phyloP scores from a whole-genome alignment of 2,797 vertebrate genomes.

The Mallotus villosus region DNA sequence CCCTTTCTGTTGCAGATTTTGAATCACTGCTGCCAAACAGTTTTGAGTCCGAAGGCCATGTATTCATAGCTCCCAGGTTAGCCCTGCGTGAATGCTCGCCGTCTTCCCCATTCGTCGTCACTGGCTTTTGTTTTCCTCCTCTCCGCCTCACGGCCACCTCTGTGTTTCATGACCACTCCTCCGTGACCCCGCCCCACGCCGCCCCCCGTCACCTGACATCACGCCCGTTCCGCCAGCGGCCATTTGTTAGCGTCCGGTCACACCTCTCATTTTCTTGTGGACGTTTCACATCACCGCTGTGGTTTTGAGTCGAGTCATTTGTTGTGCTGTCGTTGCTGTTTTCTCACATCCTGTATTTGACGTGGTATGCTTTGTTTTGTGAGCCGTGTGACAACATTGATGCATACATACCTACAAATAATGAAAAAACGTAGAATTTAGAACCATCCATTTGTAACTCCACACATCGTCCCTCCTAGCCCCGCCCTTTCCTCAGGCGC shows the following conservation, averaged over 20 bases:
- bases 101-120: constrained; percentile 61
- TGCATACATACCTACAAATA: not conserved
- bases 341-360: constrained; percentile 10
- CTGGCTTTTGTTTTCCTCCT: constrained; percentile 44
- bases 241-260: constrained; percentile 2
- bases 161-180: not conserved
- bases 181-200: not conserved
- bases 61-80: constrained; percentile 99
- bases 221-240: not conserved
- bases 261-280: constrained; percentile 6
- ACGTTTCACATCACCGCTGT: constrained; percentile 7
- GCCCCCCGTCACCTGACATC: too few relatives aligned
- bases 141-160: not conserved
- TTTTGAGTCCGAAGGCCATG: constrained; percentile 99
- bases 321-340: constrained; percentile 17
- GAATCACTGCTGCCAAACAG: constrained; percentile 99
- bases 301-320: constrained; percentile 19
- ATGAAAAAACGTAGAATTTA: constrained; percentile 12
- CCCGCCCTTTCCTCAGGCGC: constrained; percentile 6
- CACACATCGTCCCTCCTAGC: constrained; percentile 18
- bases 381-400: constrained; percentile 29
- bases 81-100: constrained; percentile 86
- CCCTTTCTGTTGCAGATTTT: constrained; percentile 99
- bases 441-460: not conserved
- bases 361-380: constrained; percentile 14